Percentiles rank a stretch among this genome's conserved stretches.
phyloP scores from a whole-genome alignment of 1,140 invertebrate species.

The Lepidotrigona ventralis region DNA sequence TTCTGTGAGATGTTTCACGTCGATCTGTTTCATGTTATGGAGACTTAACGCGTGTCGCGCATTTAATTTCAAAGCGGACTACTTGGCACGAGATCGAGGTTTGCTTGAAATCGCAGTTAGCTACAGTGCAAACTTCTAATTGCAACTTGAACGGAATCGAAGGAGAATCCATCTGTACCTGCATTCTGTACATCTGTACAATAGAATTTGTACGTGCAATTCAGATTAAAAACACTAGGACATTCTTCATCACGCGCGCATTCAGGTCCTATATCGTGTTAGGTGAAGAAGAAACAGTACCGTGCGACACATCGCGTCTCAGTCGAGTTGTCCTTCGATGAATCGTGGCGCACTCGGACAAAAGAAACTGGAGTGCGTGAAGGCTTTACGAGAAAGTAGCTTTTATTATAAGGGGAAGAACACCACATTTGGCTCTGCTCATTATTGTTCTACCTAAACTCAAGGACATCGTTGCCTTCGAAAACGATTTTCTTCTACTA shows the following conservation, averaged over 20 bases:
- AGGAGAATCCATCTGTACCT: no score
- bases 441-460: neutral
- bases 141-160: neutral
- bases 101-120: neutral
- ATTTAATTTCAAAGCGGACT: no score
- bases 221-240: neutral
- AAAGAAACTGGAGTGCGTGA: slow-evolving; percentile 45
- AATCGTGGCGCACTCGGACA: slow-evolving; percentile 61
- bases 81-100: no score
- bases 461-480: slow-evolving; percentile 14
- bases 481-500: no score
- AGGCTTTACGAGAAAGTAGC: no score
- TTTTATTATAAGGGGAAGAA: slow-evolving; percentile 32
- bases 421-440: slow-evolving; percentile 23
- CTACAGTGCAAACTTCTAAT: no score
- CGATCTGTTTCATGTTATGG: neutral
- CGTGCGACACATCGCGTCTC: no score
- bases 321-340: slow-evolving; percentile 38
- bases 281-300: slow-evolving; percentile 35
- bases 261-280: no score
- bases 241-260: no score
- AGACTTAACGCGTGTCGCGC: neutral
- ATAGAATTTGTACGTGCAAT: no score
- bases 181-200: no score
- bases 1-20: neutral